A percentile compares a stretch with the other conserved stretches of the same genome.
These are phyloP conservation scores for Thysanoteuthis rhombus DNA, from an alignment of 2,888 invertebrate genomes.

Conservation along the genomic window DNA sequence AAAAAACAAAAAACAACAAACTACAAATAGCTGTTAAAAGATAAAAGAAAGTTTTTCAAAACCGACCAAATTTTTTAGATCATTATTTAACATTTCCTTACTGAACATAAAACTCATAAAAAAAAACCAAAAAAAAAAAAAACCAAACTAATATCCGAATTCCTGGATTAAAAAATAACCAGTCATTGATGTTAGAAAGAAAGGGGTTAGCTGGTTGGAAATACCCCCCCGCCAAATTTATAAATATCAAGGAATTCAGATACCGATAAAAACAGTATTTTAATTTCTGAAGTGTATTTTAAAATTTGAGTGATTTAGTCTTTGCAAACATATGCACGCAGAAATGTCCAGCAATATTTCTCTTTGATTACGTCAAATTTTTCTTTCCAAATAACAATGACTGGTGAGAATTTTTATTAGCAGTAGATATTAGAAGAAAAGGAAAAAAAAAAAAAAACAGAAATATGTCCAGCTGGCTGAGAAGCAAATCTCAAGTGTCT, in stretches of 20 bases:
- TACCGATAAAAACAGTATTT: neutral
- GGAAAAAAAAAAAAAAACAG: neutral
- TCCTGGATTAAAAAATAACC: neutral
- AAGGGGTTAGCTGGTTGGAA: neutral
- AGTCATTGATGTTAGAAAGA: neutral
- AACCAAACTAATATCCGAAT: no score
- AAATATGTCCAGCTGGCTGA: neutral
- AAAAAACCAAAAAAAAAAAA: no score
- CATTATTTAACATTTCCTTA: neutral
- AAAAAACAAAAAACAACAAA: neutral
- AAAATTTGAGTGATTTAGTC: neutral
- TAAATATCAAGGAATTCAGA: no score
- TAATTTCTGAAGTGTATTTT: neutral
- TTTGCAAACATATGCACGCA: neutral
- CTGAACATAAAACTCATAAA: neutral
- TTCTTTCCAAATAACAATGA: constrained; percentile 12
- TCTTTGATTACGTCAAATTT: neutral
- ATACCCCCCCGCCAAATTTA: neutral
- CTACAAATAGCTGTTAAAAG: neutral
- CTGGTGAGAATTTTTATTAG: neutral
- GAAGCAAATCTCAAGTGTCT: neutral
- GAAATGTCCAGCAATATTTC: neutral
- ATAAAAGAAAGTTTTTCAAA: constrained; percentile 12
- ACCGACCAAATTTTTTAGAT: no score
- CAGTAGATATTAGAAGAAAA: neutral